These are phyloP conservation scores for Drosophila busckii DNA, from an alignment of 1,140 invertebrate species.

Conservation along the genomic window DNA sequence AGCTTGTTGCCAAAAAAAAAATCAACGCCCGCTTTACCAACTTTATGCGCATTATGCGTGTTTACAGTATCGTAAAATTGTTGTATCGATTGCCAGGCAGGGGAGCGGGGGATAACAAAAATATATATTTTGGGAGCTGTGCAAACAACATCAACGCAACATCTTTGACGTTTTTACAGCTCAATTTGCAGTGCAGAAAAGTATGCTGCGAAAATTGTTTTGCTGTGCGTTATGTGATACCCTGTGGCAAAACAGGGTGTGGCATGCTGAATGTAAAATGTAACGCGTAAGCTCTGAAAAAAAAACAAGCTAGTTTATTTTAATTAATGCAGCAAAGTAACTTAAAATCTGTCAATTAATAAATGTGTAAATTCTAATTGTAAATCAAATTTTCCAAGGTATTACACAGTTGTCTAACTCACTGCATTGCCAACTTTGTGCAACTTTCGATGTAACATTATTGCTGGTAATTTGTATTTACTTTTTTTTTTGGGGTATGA, in stretches of 20 bases:
- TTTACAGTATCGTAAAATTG: constrained; percentile 75
- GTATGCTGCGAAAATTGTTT: constrained; percentile 30
- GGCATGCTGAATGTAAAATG: too few relatives aligned
- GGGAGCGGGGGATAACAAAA: too few relatives aligned
- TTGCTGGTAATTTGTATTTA: constrained; percentile 9
- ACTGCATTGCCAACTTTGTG: background rate
- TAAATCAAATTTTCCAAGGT: constrained; percentile 7
- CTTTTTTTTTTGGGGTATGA: constrained; percentile 24
- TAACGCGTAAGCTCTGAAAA: too few relatives aligned
- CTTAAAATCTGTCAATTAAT: too few relatives aligned
- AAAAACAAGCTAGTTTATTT: too few relatives aligned
- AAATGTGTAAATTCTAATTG: too few relatives aligned
- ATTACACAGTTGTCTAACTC: background rate
- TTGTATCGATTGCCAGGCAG: constrained; percentile 36
- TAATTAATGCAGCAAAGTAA: too few relatives aligned
- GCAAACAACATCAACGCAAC: constrained; percentile 35
- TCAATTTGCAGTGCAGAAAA: constrained; percentile 56
- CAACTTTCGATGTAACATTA: background rate
- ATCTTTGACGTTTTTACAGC: constrained; percentile 52
- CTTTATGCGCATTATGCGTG: constrained; percentile 62
- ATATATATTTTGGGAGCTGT: constrained; percentile 27
- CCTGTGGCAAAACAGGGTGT: too few relatives aligned
- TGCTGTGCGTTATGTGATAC: constrained; percentile 1
- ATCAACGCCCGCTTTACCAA: constrained; percentile 3
- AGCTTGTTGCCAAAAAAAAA: background rate